Conservation (phyloP, 2,797 vertebrate genomes). For the Xerus rutilus region DNA sequence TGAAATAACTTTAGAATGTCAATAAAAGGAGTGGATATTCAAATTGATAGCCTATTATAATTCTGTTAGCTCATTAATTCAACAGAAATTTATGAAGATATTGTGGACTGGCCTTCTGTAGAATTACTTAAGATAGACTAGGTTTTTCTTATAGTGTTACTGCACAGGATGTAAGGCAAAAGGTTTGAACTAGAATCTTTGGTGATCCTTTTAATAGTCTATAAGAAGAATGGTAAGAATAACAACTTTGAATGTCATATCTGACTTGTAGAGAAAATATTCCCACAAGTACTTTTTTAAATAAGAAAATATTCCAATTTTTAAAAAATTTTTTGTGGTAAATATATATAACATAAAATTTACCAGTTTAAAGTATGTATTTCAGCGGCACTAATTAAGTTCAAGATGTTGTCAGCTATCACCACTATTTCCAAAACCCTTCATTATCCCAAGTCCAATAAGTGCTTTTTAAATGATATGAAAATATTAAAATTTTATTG, state of each 20-base stretch:
- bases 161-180: background rate
- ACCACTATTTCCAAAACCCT: background rate
- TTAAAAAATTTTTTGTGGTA: conserved; percentile 1
- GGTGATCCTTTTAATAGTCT: conserved; percentile 38
- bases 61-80: conserved; percentile 1
- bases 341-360: conserved; percentile 1
- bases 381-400: background rate
- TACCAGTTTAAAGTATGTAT: background rate
- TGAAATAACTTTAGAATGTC: conserved; percentile 47
- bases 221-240: conserved; percentile 43
- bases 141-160: conserved; percentile 39
- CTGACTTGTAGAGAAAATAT: conserved; percentile 26
- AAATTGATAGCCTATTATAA: background rate
- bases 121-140: conserved; percentile 2
- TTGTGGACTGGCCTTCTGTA: background rate
- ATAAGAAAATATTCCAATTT: background rate
- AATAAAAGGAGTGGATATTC: background rate
- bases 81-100: background rate
- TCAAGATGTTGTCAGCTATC: background rate
- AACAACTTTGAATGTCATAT: conserved; percentile 5
- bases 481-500: conserved; percentile 34
- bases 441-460: background rate
- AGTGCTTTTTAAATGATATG: conserved; percentile 19
- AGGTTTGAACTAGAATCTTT: background rate
- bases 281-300: background rate